These are phyloP conservation scores for Adrianichthys oophorus DNA, from an alignment of 2,797 vertebrate species.

Conservation along the genomic window DNA sequence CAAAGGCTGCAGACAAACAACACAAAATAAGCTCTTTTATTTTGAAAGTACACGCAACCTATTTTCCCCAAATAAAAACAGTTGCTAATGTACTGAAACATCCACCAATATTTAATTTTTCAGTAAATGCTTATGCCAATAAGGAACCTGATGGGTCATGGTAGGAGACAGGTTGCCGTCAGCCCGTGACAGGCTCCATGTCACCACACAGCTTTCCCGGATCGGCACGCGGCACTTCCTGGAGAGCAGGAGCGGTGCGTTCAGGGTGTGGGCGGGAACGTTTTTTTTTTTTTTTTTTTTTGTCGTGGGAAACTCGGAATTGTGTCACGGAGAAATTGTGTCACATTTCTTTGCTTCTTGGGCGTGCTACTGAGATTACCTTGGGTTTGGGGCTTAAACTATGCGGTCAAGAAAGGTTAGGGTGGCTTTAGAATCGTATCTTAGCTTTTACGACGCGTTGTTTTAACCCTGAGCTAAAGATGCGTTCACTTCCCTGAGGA, in stretches of 20 bases:
- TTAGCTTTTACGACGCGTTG: too few relatives aligned
- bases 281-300: too few relatives aligned
- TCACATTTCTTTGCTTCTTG: background rate
- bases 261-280: constrained; percentile 3
- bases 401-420: background rate
- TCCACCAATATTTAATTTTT: too few relatives aligned
- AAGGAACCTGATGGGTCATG: constrained; percentile 4
- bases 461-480: too few relatives aligned
- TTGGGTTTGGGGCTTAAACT: background rate
- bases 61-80: too few relatives aligned
- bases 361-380: background rate
- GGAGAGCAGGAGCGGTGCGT: background rate
- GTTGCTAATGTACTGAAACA: too few relatives aligned
- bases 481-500: too few relatives aligned
- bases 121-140: too few relatives aligned
- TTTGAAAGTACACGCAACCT: too few relatives aligned
- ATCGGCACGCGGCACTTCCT: constrained; percentile 23
- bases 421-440: too few relatives aligned
- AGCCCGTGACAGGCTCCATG: constrained; percentile 64
- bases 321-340: constrained; percentile 15
- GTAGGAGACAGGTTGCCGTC: constrained; percentile 50
- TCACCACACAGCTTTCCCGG: constrained; percentile 42
- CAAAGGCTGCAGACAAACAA: constrained; percentile 30
- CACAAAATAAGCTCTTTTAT: background rate
- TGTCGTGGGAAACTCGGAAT: constrained; percentile 17